Conservation (phyloP, 2,888 invertebrate species). For the Cerceris ruficornis region DNA sequence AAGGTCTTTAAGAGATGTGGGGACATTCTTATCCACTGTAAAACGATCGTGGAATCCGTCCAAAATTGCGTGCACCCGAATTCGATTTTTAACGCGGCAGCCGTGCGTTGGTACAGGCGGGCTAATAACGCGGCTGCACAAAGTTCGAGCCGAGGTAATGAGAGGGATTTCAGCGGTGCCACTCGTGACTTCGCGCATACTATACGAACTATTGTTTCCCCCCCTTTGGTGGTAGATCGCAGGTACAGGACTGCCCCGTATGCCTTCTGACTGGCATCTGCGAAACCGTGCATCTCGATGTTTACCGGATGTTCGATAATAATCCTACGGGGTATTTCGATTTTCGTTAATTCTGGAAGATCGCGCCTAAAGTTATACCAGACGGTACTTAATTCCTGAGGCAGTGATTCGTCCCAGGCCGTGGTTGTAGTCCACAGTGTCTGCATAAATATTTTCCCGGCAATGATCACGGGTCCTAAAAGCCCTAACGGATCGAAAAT, state of each 20-base stretch:
- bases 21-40: neutral
- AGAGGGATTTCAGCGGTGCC: neutral
- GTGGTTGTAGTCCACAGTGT: neutral
- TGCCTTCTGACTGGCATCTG: conserved; percentile 9
- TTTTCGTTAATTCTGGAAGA: neutral
- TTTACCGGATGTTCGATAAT: neutral
- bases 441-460: neutral
- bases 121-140: conserved; percentile 1
- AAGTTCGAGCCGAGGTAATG: conserved; percentile 6
- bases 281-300: conserved; percentile 18
- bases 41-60: conserved; percentile 11
- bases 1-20: conserved; percentile 2
- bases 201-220: neutral
- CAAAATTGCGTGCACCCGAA: neutral
- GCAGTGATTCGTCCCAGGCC: conserved; percentile 2
- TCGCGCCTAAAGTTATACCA: neutral
- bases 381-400: neutral
- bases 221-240: neutral
- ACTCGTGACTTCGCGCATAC: conserved; percentile 9
- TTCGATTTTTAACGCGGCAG: neutral
- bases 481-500: conserved; percentile 3
- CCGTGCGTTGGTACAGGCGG: neutral
- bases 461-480: neutral
- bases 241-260: conserved; percentile 12
- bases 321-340: neutral